Percentiles rank a stretch among this genome's conserved stretches.
Conservation (phyloP, 2,797 vertebrate genomes). For the Pagetopsis macropterus region DNA sequence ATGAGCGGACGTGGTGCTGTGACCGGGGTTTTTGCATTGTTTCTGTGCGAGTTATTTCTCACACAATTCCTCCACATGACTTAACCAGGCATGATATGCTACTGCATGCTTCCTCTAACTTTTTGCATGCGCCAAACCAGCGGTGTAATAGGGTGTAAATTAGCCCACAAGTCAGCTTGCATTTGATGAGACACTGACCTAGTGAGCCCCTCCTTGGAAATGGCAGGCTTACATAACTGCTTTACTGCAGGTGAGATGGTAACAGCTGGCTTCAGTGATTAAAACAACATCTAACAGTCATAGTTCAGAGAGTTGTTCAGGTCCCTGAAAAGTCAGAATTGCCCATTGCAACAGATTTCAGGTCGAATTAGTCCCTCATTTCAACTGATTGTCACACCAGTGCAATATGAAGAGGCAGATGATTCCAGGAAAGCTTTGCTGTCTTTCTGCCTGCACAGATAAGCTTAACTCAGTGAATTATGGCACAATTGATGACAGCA, state of each 20-base stretch:
- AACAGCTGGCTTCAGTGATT: slow-evolving; percentile 7
- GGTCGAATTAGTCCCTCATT: background rate
- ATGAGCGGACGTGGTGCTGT: background rate
- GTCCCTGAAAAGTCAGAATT: background rate
- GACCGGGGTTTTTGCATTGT: background rate
- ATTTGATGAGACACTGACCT: slow-evolving; percentile 1
- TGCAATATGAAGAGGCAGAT: background rate
- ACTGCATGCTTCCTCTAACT: slow-evolving; percentile 33
- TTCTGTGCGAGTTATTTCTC: background rate
- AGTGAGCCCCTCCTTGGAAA: background rate
- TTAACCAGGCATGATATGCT: background rate
- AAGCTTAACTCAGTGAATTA: slow-evolving; percentile 10
- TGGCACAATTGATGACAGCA: slow-evolving; percentile 34
- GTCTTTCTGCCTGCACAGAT: background rate
- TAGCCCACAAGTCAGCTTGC: too few relatives aligned
- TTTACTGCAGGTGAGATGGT: slow-evolving; percentile 30
- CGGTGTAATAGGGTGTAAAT: background rate
- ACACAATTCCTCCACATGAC: background rate
- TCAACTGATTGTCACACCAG: background rate
- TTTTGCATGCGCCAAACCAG: slow-evolving; percentile 8
- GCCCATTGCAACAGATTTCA: background rate
- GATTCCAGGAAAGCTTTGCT: slow-evolving; percentile 8
- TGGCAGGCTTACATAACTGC: slow-evolving; percentile 16
- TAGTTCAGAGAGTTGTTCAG: background rate
- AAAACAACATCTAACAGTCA: background rate